Evolutionary conservation across 2,888 invertebrate species (phyloP), one percentile per base, ranked within the genome.

Genomic region (Drosophila formosana): DNA sequence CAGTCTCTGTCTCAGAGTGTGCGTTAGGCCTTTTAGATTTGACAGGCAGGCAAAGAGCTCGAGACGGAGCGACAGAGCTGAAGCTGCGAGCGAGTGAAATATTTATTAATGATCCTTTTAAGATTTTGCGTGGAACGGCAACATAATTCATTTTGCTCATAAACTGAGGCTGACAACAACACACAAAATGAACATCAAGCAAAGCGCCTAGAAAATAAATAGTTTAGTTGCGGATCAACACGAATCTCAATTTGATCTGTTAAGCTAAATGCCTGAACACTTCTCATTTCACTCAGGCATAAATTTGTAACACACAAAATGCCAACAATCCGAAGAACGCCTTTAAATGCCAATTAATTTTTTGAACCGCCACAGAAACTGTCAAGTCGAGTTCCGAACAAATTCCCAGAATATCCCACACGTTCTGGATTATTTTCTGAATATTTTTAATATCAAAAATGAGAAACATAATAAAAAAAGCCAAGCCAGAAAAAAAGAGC

Each of bases 71-170:
- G 34, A 28, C 28, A 65, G 69, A 63, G 52, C 64, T 41, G 37
- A 45, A 53, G 66, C 45, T 70, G 30, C 32, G 30, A 66, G 49
- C 60, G 72, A 75, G 65, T 73, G 66, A 76, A 76, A 80, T 78
- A 80, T 87, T 88, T 91, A 91, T 91, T 91, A 91, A 91, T 91
- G 91, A 91, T 90, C 90, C 90, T 90, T 90, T 90, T 89, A 89
- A 86, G 88, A 89, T 83, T 87, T 90, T 82, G 91, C 91, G 84
- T 91, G 90, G 90, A 69, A 87, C 84, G 67, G 72, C 82, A 82
- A 88, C 91, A 90, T 91, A 91, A 91, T 82, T 91, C 91, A 91
- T 89, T 86, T 87, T 69, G 84, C 80, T 78, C 91, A 86, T 90
- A 91, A 91, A 88, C 72, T 78, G 80, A 18, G 18, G 86, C 72